These are phyloP conservation scores for Fragum whitleyi DNA, from an alignment of 2,888 invertebrate species.

Conservation along the genomic window DNA sequence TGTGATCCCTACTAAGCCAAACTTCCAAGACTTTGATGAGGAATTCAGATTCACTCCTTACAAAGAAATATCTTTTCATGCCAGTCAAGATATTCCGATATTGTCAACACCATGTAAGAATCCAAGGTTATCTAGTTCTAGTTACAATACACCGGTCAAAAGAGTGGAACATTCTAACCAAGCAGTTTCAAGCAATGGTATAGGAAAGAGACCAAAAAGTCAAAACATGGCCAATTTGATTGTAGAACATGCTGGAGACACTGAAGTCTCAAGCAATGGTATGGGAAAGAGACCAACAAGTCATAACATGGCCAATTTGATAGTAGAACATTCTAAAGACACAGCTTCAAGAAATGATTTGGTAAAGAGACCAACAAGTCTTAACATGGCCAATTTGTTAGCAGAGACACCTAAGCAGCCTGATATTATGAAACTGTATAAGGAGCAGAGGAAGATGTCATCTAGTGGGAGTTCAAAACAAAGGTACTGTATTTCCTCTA, in stretches of 20 bases:
- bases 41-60: conserved; percentile 42
- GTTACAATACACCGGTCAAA: background rate
- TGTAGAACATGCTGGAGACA: too few relatives aligned
- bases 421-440: conserved; percentile 18
- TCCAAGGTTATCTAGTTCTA: background rate
- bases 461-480: background rate
- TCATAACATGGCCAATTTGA: too few relatives aligned
- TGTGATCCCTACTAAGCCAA: conserved; percentile 13
- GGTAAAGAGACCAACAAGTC: too few relatives aligned
- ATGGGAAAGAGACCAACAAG: too few relatives aligned
- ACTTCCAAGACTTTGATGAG: conserved; percentile 32
- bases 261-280: too few relatives aligned
- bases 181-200: too few relatives aligned
- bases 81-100: background rate
- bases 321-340: too few relatives aligned
- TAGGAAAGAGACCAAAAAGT: background rate
- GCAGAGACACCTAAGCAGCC: background rate
- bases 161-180: background rate
- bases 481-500: background rate
- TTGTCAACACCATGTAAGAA: background rate
- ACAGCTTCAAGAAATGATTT: too few relatives aligned
- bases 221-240: too few relatives aligned
- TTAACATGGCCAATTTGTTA: background rate
- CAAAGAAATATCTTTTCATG: conserved; percentile 3
- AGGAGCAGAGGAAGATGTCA: background rate